These are phyloP conservation scores for Saguinus imperator DNA, from an alignment of 2,113 vertebrate species.

Conservation along the genomic window DNA sequence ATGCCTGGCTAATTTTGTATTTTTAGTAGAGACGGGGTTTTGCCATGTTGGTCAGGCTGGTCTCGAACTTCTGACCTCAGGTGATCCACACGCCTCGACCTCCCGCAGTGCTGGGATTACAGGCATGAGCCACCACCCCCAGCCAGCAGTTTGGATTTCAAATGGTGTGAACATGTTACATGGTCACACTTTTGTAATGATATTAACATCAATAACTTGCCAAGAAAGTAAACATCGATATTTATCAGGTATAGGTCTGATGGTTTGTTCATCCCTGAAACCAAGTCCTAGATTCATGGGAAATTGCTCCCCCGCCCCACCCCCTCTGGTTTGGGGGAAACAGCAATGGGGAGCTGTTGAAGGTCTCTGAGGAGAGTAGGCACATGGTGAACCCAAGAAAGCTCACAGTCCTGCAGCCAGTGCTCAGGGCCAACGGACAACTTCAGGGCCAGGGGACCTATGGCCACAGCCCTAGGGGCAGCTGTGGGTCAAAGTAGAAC, in stretches of 20 bases:
- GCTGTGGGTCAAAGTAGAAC: not conserved
- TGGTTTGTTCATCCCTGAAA: not conserved
- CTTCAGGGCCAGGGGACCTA: not conserved
- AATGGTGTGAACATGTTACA: not conserved
- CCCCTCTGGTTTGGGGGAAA: not conserved
- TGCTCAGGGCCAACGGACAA: rapidly evolving
- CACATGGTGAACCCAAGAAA: not conserved
- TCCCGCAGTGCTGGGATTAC: too few relatives aligned
- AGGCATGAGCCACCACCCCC: too few relatives aligned
- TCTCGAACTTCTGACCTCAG: too few relatives aligned
- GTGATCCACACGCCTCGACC: too few relatives aligned
- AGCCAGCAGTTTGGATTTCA: not conserved
- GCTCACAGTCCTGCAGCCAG: not conserved
- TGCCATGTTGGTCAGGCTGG: too few relatives aligned
- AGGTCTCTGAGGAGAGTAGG: not conserved
- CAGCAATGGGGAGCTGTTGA: not conserved
- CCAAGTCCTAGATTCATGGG: not conserved
- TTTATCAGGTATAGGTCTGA: not conserved
- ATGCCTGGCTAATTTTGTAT: too few relatives aligned
- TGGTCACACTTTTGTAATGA: not conserved
- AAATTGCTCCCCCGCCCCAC: not conserved
- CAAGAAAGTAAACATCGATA: not conserved
- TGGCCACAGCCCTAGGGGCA: not conserved
- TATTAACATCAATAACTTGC: not conserved
- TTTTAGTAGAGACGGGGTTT: too few relatives aligned